Conservation (phyloP, 2,888 invertebrate species). For the Heliconius erato region DNA sequence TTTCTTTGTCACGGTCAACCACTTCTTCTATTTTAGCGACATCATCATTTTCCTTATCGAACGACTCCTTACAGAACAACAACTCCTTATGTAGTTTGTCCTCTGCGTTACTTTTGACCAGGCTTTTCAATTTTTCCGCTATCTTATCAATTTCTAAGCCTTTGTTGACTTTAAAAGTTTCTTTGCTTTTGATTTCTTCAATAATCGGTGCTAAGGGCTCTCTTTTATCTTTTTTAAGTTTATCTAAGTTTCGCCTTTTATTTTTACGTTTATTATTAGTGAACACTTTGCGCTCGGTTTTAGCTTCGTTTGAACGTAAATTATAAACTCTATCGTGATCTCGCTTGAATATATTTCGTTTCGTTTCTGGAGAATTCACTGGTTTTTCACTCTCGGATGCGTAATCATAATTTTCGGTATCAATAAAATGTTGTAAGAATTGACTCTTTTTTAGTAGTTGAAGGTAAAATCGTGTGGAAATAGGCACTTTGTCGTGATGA, state of each 20-base stretch:
- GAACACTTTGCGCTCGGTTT: conserved; percentile 71
- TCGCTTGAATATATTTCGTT: conserved; percentile 61
- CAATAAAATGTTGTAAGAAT: conserved; percentile 71
- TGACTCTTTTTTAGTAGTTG: conserved; percentile 78
- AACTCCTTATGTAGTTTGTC: conserved; percentile 71
- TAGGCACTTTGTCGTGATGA: conserved; percentile 79
- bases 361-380: conserved; percentile 59
- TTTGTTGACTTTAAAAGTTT: conserved; percentile 66
- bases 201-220: conserved; percentile 78
- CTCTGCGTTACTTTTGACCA: conserved; percentile 66
- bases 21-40: conserved; percentile 11
- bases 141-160: conserved; percentile 79
- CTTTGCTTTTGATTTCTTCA: conserved; percentile 74
- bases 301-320: conserved; percentile 71
- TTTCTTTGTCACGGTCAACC: conserved; percentile 5
- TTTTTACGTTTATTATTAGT: conserved; percentile 60
- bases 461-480: conserved; percentile 78
- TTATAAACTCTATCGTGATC: conserved; percentile 71
- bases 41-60: conserved; percentile 61
- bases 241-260: conserved; percentile 39
- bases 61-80: conserved; percentile 72
- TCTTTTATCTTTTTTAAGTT: conserved; percentile 58
- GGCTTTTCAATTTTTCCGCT: conserved; percentile 77
- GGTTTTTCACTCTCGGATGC: conserved; percentile 76
- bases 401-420: conserved; percentile 74